These are phyloP conservation scores for Calyptommatus sinebrachiatus DNA, from an alignment of 2,113 vertebrate genomes.

Conservation along the genomic window DNA sequence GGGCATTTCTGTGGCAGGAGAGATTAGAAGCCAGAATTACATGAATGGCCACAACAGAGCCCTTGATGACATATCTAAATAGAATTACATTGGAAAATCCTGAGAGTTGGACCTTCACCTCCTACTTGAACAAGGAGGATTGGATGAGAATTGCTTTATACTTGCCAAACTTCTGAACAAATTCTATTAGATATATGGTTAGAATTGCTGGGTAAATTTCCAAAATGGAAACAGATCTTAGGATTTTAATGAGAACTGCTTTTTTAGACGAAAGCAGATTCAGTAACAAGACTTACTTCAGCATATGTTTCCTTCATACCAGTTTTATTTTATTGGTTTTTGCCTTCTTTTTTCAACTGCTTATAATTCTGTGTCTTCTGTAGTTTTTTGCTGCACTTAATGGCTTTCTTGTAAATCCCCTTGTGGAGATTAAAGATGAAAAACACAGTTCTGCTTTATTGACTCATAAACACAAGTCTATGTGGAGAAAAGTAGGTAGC, in stretches of 20 bases:
- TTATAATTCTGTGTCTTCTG: neutral
- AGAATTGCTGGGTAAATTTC: neutral
- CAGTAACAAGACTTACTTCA: neutral
- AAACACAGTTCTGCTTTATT: neutral
- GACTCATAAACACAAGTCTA: neutral
- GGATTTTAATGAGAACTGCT: neutral
- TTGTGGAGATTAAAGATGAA: neutral
- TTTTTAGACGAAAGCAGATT: neutral
- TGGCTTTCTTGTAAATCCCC: constrained; percentile 34
- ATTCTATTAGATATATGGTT: neutral
- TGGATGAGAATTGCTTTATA: no score
- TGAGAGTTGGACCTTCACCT: no score
- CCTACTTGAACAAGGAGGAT: no score
- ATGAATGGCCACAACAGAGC: no score
- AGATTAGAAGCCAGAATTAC: no score
- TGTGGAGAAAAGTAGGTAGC: neutral
- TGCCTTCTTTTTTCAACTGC: fast-evolving
- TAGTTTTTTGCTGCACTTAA: constrained; percentile 48
- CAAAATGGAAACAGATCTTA: neutral
- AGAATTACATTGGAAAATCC: no score
- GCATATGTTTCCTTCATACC: neutral
- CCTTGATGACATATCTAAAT: no score
- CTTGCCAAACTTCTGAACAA: neutral
- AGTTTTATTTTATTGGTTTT: neutral
- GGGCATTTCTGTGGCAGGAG: no score